Conservation (phyloP, 2,797 vertebrate species). For the Sphenopsis melanotis region DNA sequence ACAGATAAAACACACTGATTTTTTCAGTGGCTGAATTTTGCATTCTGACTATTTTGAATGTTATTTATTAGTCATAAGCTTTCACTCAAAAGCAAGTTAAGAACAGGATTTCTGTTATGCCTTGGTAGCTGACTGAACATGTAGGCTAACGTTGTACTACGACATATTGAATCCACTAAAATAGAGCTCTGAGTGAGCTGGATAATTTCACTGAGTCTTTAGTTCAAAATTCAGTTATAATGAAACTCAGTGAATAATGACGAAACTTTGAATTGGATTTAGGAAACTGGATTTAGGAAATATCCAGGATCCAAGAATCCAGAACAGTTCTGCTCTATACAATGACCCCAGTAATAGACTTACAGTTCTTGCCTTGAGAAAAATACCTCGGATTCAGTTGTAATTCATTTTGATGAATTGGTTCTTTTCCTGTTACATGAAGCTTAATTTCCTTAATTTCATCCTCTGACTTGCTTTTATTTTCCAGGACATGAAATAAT, state of each 20-base stretch:
- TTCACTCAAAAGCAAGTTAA: neutral
- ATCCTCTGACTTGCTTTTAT: neutral
- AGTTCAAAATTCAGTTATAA: neutral
- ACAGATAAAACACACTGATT: neutral
- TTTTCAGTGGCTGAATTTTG: neutral
- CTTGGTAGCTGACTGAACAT: neutral
- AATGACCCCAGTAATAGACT: neutral
- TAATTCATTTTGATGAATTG: neutral
- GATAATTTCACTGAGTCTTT: neutral
- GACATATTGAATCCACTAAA: neutral
- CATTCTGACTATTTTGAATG: neutral
- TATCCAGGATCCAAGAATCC: neutral
- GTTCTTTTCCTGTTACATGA: neutral
- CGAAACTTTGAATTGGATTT: neutral
- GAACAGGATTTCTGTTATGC: neutral
- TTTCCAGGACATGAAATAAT: neutral
- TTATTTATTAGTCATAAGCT: neutral
- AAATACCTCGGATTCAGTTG: neutral
- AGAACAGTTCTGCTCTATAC: neutral
- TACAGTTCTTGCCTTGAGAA: neutral
- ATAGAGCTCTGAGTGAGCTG: neutral
- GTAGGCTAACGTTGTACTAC: neutral
- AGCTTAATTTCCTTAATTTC: neutral
- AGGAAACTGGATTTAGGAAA: neutral
- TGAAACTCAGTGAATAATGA: neutral